phyloP scores from a whole-genome alignment of 1,140 invertebrate genomes.

The Hestina assimilis region DNA sequence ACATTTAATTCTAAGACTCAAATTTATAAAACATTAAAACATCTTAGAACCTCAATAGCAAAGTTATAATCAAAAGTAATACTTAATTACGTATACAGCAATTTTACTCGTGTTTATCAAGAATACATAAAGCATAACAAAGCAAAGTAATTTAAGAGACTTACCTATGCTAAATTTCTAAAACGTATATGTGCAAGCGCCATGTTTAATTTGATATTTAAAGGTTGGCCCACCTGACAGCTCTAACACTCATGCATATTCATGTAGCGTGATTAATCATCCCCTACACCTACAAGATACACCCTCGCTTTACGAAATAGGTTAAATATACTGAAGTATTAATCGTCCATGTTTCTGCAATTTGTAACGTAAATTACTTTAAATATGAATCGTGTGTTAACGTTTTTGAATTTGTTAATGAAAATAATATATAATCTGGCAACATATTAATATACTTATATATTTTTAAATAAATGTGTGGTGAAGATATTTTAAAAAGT shows the following conservation, averaged over 20 bases:
- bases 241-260: conserved; percentile 68
- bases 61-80: background rate
- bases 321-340: conserved; percentile 44
- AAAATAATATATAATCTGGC: too few relatives aligned
- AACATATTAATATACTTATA: too few relatives aligned
- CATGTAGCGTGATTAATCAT: conserved; percentile 73
- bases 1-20: too few relatives aligned
- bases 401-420: too few relatives aligned
- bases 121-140: background rate
- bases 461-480: too few relatives aligned
- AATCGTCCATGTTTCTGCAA: conserved; percentile 36
- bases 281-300: conserved; percentile 45
- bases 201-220: conserved; percentile 74
- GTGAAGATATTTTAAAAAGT: too few relatives aligned
- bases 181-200: conserved; percentile 19
- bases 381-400: too few relatives aligned
- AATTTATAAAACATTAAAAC: background rate
- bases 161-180: too few relatives aligned
- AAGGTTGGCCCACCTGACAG: conserved; percentile 64
- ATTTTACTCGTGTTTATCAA: too few relatives aligned
- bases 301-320: conserved; percentile 25
- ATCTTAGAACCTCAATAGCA: too few relatives aligned
- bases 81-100: too few relatives aligned
- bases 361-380: conserved; percentile 31
- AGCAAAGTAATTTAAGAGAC: conserved; percentile 6